A percentile compares a stretch with the other conserved stretches of the same genome.
phyloP scores from a whole-genome alignment of 2,888 invertebrate species.

The Halocaridina rubra region DNA sequence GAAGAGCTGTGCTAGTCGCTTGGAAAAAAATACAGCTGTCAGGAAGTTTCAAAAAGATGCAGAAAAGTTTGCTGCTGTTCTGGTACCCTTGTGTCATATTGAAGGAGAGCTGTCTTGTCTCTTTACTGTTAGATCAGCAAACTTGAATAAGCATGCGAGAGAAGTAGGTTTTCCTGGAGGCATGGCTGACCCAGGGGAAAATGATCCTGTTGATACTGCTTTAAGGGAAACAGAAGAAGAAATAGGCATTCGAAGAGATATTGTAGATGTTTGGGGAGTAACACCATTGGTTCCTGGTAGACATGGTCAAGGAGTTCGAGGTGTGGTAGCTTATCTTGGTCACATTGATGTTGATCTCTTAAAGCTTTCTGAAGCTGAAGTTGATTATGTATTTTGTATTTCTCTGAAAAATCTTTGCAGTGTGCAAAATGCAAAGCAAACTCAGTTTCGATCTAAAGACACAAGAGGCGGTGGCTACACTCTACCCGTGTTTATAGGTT shows the following conservation, averaged over 20 bases:
- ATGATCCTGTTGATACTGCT: slow-evolving; percentile 79
- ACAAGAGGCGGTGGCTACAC: slow-evolving; percentile 69
- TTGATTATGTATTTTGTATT: slow-evolving; percentile 80
- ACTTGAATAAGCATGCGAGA: slow-evolving; percentile 78
- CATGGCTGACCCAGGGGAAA: slow-evolving; percentile 71
- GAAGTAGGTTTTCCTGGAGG: slow-evolving; percentile 90
- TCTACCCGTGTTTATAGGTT: slow-evolving; percentile 76
- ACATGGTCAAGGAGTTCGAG: slow-evolving; percentile 56
- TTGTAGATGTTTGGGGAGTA: slow-evolving; percentile 66
- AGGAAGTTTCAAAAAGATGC: slow-evolving; percentile 19
- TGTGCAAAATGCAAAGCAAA: slow-evolving; percentile 73
- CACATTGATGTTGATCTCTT: slow-evolving; percentile 72
- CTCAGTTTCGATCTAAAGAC: slow-evolving; percentile 75
- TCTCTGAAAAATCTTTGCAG: slow-evolving; percentile 77
- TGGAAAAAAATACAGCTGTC: slow-evolving; percentile 11
- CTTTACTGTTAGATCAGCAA: slow-evolving; percentile 82
- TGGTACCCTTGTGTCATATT: slow-evolving; percentile 82
- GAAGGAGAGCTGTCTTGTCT: slow-evolving; percentile 79
- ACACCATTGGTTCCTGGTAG: slow-evolving; percentile 61
- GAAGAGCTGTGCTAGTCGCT: background rate
- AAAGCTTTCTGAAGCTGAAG: slow-evolving; percentile 77
- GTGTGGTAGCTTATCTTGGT: slow-evolving; percentile 65
- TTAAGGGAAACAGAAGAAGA: slow-evolving; percentile 88
- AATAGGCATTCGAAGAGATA: slow-evolving; percentile 75
- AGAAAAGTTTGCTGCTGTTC: slow-evolving; percentile 77